phyloP scores from a whole-genome alignment of 1,140 invertebrate genomes.

The Cataglyphis hispanica region DNA sequence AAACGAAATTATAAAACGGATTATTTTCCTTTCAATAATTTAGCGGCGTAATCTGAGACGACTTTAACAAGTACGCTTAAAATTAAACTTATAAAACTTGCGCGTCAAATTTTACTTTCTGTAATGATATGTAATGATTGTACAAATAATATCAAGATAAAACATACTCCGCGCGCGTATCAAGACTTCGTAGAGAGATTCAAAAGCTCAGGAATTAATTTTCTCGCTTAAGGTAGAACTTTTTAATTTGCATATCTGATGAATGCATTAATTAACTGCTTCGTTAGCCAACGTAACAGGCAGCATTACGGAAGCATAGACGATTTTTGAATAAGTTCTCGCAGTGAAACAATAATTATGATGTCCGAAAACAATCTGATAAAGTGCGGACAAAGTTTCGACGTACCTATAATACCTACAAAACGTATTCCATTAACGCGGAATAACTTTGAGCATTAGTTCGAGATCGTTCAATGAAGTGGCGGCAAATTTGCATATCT shows the following conservation, averaged over 20 bases:
- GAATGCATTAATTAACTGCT: slow-evolving; percentile 52
- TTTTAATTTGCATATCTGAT: slow-evolving; percentile 60
- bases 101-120: not conserved
- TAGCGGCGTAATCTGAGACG: not conserved
- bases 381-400: not conserved
- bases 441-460: slow-evolving; percentile 17
- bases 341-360: slow-evolving; percentile 23
- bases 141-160: slow-evolving; percentile 3
- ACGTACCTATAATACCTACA: too few species aligned
- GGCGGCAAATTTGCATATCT: slow-evolving; percentile 56
- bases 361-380: not conserved
- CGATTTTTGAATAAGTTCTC: not conserved
- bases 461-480: slow-evolving; percentile 30
- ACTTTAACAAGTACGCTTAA: not conserved
- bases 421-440: slow-evolving; percentile 15
- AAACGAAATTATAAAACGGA: not conserved
- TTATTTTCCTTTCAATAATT: not conserved
- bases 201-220: slow-evolving; percentile 51
- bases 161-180: slow-evolving; percentile 2
- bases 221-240: slow-evolving; percentile 33
- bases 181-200: slow-evolving; percentile 16
- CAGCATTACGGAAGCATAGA: not conserved
- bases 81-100: not conserved
- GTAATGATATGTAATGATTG: not conserved
- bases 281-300: slow-evolving; percentile 1